Conservation (phyloP, 2,113 vertebrate species). For the Ornithorhynchus anatinus region DNA sequence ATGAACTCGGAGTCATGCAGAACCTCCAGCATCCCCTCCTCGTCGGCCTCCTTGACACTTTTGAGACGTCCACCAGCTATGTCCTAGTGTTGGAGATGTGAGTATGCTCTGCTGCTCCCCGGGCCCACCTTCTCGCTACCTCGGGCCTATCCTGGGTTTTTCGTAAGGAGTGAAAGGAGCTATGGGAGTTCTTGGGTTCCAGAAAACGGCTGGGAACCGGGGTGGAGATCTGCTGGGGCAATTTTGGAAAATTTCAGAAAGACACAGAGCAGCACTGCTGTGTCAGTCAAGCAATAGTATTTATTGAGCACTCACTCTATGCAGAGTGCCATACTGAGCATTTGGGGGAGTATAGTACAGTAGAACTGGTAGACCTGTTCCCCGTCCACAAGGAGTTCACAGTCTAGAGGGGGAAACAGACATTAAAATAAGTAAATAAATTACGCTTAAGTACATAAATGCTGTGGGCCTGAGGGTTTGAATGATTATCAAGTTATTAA, state of each 20-base stretch:
- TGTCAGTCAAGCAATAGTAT: too few species aligned
- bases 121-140: background rate
- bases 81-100: slow-evolving; percentile 92
- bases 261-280: too few species aligned
- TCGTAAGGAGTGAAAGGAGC: background rate
- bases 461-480: too few species aligned
- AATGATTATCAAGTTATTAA: too few species aligned
- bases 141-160: background rate
- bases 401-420: too few species aligned
- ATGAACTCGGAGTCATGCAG: slow-evolving; percentile 90
- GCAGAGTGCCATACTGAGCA: too few species aligned
- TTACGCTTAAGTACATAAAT: too few species aligned
- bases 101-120: slow-evolving; percentile 40
- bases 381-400: too few species aligned
- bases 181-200: background rate
- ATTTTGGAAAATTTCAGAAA: background rate
- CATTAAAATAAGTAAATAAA: too few species aligned
- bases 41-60: slow-evolving; percentile 87
- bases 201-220: background rate
- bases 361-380: too few species aligned
- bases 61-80: slow-evolving; percentile 91
- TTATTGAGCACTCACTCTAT: too few species aligned
- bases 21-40: slow-evolving; percentile 93
- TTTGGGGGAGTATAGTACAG: too few species aligned
- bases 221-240: background rate